Percentiles rank a stretch among this genome's conserved stretches.
Conservation (phyloP, 2,797 vertebrate species). For the Psittacula derbiana region DNA sequence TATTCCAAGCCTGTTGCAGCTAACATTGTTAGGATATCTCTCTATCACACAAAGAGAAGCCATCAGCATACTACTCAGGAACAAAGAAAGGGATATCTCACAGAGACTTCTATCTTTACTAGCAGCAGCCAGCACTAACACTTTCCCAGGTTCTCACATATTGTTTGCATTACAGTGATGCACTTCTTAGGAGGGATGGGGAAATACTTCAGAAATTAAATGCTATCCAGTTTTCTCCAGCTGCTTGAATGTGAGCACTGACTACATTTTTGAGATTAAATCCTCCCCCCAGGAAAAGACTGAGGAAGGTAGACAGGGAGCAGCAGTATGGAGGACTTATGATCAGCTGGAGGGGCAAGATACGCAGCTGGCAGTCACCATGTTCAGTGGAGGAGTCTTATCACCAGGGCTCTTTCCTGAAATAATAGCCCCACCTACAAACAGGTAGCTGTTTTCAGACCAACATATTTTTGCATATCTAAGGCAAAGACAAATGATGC, state of each 20-base stretch:
- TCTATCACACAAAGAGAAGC: not conserved
- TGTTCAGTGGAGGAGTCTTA: not conserved
- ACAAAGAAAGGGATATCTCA: not conserved
- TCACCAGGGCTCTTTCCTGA: not conserved
- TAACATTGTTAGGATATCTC: not conserved
- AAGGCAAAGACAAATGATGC: not conserved
- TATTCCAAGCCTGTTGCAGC: not conserved
- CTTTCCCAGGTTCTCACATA: not conserved
- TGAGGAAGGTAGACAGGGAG: not conserved
- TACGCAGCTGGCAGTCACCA: not conserved
- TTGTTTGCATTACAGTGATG: not conserved
- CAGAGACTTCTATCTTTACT: not conserved
- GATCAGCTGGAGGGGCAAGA: no score
- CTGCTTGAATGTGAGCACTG: not conserved
- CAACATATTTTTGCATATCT: not conserved
- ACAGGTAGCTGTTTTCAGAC: not conserved
- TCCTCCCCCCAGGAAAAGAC: not conserved
- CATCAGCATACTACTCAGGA: not conserved
- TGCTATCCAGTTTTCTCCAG: not conserved
- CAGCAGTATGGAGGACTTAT: not conserved
- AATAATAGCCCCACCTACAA: not conserved
- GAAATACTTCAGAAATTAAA: not conserved
- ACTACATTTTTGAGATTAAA: not conserved
- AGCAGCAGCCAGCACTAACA: not conserved
- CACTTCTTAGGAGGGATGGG: rapidly evolving